These are phyloP conservation scores for Muscicapa comitata DNA, from an alignment of 2,797 vertebrate species.

Conservation along the genomic window DNA sequence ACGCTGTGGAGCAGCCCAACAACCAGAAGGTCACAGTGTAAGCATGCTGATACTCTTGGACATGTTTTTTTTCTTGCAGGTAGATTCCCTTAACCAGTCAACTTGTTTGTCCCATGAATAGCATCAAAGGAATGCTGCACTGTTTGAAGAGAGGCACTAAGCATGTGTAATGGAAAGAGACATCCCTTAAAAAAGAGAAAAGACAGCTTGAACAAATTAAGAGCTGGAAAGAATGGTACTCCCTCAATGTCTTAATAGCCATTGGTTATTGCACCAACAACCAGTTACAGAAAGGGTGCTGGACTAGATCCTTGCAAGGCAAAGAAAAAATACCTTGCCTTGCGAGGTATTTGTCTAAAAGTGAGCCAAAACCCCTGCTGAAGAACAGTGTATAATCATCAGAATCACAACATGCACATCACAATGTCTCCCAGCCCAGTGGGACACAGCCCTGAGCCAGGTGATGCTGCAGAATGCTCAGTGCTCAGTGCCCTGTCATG, in stretches of 20 bases:
- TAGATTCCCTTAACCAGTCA: constrained; percentile 21
- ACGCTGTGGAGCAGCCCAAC: neutral
- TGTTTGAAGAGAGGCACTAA: neutral
- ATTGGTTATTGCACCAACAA: neutral
- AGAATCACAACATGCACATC: accelerated
- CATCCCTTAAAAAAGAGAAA: neutral
- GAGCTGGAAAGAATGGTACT: constrained; percentile 4
- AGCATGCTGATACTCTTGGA: neutral
- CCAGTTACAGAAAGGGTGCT: neutral
- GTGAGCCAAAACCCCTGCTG: neutral
- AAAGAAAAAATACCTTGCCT: neutral
- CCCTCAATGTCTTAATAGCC: neutral
- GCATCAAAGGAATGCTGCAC: neutral
- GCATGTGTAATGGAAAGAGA: neutral
- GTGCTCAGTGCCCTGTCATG: neutral
- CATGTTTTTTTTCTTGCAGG: neutral
- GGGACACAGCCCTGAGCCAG: neutral
- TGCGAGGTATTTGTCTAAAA: neutral
- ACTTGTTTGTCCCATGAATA: constrained; percentile 7
- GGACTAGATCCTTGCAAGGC: neutral
- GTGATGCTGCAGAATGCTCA: neutral
- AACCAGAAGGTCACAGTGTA: neutral
- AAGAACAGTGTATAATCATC: neutral
- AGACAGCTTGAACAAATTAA: constrained; percentile 2
- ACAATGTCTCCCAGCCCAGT: neutral